These are phyloP conservation scores for Tapera naevia DNA, from an alignment of 2,797 vertebrate species.

Conservation along the genomic window DNA sequence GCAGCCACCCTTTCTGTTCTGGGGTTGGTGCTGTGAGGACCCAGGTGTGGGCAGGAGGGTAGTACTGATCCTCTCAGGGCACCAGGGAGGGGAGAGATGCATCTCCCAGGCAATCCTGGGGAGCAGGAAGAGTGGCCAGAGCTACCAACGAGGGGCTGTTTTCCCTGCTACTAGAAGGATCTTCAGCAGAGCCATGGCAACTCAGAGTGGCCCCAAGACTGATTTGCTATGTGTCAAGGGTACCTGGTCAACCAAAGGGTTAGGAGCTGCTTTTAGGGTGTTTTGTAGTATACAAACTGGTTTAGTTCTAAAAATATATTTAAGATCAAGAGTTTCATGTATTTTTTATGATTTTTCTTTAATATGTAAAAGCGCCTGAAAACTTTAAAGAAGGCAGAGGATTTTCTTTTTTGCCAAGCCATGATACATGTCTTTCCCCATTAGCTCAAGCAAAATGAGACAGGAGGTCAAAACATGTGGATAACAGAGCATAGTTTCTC, in stretches of 20 bases:
- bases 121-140: not conserved
- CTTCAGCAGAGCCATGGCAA: not conserved
- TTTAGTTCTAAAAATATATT: not conserved
- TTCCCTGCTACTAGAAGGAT: not conserved
- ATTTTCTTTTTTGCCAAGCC: not conserved
- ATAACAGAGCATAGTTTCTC: not conserved
- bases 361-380: not conserved
- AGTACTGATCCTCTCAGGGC: not conserved
- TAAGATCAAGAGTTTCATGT: not conserved
- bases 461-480: not conserved
- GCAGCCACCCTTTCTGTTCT: not conserved
- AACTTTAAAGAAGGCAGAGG: not conserved
- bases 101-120: not conserved
- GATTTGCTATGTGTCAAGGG: not conserved
- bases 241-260: not conserved
- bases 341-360: not conserved
- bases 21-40: not conserved
- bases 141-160: not conserved
- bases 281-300: not conserved
- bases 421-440: not conserved
- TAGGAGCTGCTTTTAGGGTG: not conserved
- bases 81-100: accelerated
- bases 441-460: not conserved
- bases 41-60: not conserved
- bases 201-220: not conserved